Conservation (phyloP, 1,140 invertebrate species). For the Metaphire vulgaris region DNA sequence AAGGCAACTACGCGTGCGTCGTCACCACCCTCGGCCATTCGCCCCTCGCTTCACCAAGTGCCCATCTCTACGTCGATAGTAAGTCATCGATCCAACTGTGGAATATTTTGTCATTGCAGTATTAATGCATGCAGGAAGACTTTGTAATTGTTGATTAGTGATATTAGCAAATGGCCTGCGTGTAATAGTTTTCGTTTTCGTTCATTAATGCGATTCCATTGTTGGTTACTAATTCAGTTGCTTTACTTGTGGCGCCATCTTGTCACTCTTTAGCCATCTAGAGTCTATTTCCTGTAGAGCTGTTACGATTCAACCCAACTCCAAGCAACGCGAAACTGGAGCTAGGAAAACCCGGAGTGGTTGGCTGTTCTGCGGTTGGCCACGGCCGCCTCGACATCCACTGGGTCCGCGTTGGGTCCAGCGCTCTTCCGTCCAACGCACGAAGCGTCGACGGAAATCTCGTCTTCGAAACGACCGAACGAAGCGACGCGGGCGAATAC, state of each 20-base stretch:
- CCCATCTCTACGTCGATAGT: constrained; percentile 60
- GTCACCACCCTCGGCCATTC: constrained; percentile 62
- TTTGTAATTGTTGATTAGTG: too few species aligned
- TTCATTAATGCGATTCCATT: too few species aligned
- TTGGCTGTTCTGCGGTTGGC: constrained; percentile 82
- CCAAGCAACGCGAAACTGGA: constrained; percentile 75
- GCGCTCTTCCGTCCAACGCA: constrained; percentile 62
- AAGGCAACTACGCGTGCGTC: constrained; percentile 64
- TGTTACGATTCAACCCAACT: constrained; percentile 73
- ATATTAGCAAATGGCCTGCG: too few species aligned
- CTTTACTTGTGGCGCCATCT: too few species aligned
- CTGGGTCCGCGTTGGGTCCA: constrained; percentile 64
- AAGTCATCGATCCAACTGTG: too few species aligned
- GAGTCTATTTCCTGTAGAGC: too few species aligned
- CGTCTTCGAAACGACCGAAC: constrained; percentile 69
- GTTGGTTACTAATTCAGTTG: too few species aligned
- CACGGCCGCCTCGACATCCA: constrained; percentile 66
- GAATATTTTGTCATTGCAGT: too few species aligned
- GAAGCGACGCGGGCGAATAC: constrained; percentile 67
- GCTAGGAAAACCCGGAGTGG: constrained; percentile 66
- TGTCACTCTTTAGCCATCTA: too few species aligned
- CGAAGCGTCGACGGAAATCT: constrained; percentile 72
- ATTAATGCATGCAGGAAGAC: too few species aligned
- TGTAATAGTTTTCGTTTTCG: too few species aligned
- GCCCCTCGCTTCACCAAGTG: constrained; percentile 57